phyloP scores from a whole-genome alignment of 2,113 vertebrate species.

The Ovibos moschatus region DNA sequence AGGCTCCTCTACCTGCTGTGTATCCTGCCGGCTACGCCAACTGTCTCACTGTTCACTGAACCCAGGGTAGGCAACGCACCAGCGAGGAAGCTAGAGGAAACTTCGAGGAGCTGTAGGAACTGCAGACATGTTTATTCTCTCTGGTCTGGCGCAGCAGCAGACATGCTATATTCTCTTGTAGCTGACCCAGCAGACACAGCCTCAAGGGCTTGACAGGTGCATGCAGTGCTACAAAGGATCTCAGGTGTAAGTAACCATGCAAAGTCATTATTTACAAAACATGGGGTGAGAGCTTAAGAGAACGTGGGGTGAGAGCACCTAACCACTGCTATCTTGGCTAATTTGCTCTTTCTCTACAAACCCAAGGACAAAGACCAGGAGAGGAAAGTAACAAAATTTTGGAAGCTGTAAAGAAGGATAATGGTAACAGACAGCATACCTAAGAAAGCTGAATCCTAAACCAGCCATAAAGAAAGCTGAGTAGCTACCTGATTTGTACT shows the following conservation, averaged over 20 bases:
- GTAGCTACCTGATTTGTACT: background rate
- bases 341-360: background rate
- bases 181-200: background rate
- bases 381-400: background rate
- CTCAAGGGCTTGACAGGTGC: background rate
- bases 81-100: background rate
- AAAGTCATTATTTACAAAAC: background rate
- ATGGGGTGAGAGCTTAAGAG: background rate
- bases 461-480: background rate
- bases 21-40: background rate
- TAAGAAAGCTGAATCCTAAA: slow-evolving; percentile 11
- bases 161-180: background rate
- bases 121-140: background rate
- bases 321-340: background rate
- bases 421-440: background rate
- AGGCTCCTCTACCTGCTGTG: background rate
- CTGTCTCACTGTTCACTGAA: background rate
- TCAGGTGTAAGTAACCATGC: background rate
- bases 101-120: background rate
- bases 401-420: background rate
- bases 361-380: background rate
- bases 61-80: background rate
- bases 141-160: background rate
- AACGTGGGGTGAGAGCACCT: background rate
- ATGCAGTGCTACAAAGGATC: background rate